phyloP scores from a whole-genome alignment of 2,113 vertebrate species.

The Podilymbus podiceps region DNA sequence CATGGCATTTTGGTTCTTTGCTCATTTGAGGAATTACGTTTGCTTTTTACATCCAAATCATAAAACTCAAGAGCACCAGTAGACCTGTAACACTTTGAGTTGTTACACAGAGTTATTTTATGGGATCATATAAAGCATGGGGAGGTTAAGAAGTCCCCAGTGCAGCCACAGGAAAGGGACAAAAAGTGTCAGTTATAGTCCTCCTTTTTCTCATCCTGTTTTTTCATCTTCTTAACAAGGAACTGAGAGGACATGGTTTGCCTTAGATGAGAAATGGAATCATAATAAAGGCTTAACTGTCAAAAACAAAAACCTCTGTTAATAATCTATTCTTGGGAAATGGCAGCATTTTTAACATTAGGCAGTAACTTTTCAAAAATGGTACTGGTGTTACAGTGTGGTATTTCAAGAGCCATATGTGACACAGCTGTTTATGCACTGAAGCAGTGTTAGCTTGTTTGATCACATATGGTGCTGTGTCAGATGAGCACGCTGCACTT shows the following conservation, averaged over 20 bases:
- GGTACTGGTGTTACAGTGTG: not conserved
- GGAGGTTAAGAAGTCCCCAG: slow-evolving; percentile 36
- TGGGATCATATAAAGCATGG: not conserved
- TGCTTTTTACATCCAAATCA: not conserved
- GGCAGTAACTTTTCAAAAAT: not conserved
- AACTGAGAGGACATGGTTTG: not conserved
- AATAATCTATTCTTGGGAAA: not conserved
- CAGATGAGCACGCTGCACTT: not conserved
- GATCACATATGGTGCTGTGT: not conserved
- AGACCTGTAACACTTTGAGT: slow-evolving; percentile 35
- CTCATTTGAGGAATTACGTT: not conserved
- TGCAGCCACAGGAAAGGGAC: not conserved
- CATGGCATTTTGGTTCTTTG: not conserved
- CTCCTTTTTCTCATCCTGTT: not conserved
- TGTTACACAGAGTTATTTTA: slow-evolving; percentile 41
- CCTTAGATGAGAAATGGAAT: not conserved
- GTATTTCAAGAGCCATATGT: not conserved
- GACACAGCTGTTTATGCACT: not conserved
- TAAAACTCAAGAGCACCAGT: slow-evolving; percentile 20
- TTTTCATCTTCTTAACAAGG: not conserved
- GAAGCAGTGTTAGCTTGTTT: too few relatives aligned
- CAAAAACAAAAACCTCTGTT: not conserved
- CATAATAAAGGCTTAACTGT: not conserved
- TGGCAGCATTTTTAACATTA: not conserved
- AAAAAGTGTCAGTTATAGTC: not conserved